phyloP scores from a whole-genome alignment of 1,140 invertebrate genomes.

The Bombus impatiens region DNA sequence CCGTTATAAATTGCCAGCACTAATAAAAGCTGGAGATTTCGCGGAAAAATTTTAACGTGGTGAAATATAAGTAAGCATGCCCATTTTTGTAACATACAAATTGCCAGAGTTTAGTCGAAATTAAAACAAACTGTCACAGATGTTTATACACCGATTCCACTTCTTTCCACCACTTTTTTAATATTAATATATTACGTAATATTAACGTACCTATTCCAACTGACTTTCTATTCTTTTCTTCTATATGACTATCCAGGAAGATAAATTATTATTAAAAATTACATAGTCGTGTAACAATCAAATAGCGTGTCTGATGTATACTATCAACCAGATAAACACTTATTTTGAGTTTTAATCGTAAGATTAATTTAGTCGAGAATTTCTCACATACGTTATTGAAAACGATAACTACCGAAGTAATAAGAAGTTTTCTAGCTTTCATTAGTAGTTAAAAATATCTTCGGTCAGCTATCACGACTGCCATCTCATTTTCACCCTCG shows the following conservation, averaged over 20 bases:
- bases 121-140: slow-evolving; percentile 16
- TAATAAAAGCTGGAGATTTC: slow-evolving; percentile 42
- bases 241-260: too few relatives aligned
- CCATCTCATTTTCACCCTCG: slow-evolving; percentile 57
- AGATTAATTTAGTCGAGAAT: background rate
- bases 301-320: too few relatives aligned
- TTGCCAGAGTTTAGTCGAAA: background rate
- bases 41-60: slow-evolving; percentile 7
- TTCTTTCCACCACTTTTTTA: background rate
- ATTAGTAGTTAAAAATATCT: slow-evolving; percentile 12
- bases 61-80: slow-evolving; percentile 22
- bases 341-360: too few relatives aligned
- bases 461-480: slow-evolving; percentile 25
- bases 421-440: background rate
- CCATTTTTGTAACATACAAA: slow-evolving; percentile 9
- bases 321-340: too few relatives aligned
- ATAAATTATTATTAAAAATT: too few relatives aligned
- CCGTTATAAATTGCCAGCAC: slow-evolving; percentile 33
- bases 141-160: background rate
- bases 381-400: background rate
- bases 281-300: too few relatives aligned
- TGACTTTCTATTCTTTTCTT: too few relatives aligned
- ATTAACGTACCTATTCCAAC: too few relatives aligned
- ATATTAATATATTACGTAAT: too few relatives aligned
- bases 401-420: background rate